Base-by-base conservation (phyloP, 1,140 invertebrate genomes). In the Campodea augens region DNA sequence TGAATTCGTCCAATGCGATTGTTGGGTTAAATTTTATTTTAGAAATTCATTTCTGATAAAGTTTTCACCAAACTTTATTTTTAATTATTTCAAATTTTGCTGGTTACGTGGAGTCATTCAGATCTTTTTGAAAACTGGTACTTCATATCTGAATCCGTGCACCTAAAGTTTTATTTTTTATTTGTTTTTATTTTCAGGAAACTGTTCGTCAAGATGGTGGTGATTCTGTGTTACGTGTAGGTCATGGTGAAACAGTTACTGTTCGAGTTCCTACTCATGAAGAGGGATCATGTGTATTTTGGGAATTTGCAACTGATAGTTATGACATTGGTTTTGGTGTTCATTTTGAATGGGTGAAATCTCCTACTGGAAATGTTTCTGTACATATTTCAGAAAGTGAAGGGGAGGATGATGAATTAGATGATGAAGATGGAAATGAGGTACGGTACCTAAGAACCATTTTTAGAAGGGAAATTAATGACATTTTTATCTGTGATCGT, bases 261-360 rank as follows among this genome's bases (percentile, higher is more conserved):
- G 87, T 98, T 1, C 70, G 93, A 44, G 96, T 99, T 21, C 96
- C 96, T 13, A 98, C 96, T 0, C 91, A 98, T 61, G 74, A 82
- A 51, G 82, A 90, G 56, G 95, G 93, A 0, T 77, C 80, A 1
- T 86, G 85, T 57, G 65, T 99, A n/a, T 97, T 92, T 62, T 99
- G 95, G 95, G 96, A 99, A 67, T 99, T 99, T 65, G 90, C 92
- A 5, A 98, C 95, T 0, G 96, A 99, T 61, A 78, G 77, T 55
- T 98, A 97, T 62, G 96, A 99, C 59, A 90, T 99, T 55, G 95
- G 92, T 40, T 99, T 99, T 67, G 96, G 95, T 4, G 75, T 99
- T 37, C 96, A 85, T 61, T 99, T 99, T 63, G 95, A 99, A 65
- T 98, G 92, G 91, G 85, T 77, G 3, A 85, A 87, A 55, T 81